These are phyloP conservation scores for Nomada lathburiana DNA, from an alignment of 2,888 invertebrate genomes.

Conservation along the genomic window DNA sequence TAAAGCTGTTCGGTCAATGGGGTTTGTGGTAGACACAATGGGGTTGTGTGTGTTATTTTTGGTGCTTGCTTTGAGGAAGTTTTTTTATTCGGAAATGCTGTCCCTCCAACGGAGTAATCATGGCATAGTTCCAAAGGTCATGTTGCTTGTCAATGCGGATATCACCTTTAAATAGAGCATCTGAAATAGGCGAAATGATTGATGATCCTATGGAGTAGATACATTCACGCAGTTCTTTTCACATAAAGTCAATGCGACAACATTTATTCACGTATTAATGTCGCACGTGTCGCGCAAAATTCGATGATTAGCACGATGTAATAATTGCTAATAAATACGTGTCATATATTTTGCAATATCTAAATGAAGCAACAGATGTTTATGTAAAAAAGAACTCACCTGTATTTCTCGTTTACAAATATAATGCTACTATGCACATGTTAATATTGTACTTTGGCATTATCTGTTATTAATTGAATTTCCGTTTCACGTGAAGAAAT, in stretches of 20 bases:
- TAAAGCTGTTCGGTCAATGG: neutral
- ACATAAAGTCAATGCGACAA: neutral
- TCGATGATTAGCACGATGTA: neutral
- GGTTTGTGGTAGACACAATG: no score
- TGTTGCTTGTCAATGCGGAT: conserved; percentile 54
- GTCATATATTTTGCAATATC: no score
- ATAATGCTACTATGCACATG: no score
- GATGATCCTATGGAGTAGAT: neutral
- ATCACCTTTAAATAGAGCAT: conserved; percentile 50
- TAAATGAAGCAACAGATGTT: no score
- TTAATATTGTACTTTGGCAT: no score
- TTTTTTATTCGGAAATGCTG: conserved; percentile 30
- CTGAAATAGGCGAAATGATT: conserved; percentile 34
- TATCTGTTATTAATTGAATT: no score
- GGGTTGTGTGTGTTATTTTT: conserved; percentile 22
- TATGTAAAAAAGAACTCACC: no score
- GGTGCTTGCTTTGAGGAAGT: neutral
- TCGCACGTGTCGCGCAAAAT: neutral
- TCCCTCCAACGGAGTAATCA: conserved; percentile 13
- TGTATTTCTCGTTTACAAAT: no score
- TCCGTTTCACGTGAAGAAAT: neutral
- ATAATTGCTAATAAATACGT: no score
- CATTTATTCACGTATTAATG: neutral
- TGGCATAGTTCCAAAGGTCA: conserved; percentile 52
- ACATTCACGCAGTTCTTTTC: neutral